A percentile compares a stretch with the other conserved stretches of the same genome.
These are phyloP conservation scores for Macheiramphus alcinus DNA, from an alignment of 2,113 vertebrate species.

Conservation along the genomic window DNA sequence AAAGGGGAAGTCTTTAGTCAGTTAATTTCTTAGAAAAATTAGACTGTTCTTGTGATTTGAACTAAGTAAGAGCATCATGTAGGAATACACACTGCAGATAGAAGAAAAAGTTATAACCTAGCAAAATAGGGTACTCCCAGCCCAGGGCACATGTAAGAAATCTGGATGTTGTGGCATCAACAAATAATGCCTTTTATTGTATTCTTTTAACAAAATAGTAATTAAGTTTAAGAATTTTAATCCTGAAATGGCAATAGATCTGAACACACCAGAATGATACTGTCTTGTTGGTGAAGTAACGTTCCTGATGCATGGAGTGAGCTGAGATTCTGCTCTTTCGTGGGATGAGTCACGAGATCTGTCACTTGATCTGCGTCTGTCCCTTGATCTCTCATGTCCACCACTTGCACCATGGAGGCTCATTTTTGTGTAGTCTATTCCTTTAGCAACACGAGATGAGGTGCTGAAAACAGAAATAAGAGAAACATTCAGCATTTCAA, in stretches of 20 bases:
- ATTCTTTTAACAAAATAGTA: background rate
- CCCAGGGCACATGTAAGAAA: background rate
- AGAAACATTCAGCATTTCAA: background rate
- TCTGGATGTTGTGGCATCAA: background rate
- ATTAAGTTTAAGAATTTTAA: background rate
- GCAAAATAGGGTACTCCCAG: background rate
- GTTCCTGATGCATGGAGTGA: constrained; percentile 97
- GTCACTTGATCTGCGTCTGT: constrained; percentile 94
- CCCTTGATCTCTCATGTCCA: constrained; percentile 90
- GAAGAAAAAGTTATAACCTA: background rate
- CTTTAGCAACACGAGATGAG: constrained; percentile 79
- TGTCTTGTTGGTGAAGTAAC: constrained; percentile 96
- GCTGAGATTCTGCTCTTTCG: constrained; percentile 91
- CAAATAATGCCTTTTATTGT: background rate
- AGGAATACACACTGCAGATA: background rate
- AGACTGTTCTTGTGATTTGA: background rate
- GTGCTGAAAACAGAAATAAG: constrained; percentile 68
- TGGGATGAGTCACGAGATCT: constrained; percentile 97
- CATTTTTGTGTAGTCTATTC: constrained; percentile 86
- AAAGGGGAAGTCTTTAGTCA: background rate
- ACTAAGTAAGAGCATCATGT: background rate
- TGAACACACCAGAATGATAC: constrained; percentile 87
- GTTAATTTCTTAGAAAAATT: background rate
- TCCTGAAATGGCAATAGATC: background rate
- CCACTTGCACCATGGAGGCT: constrained; percentile 91